Percentiles rank a stretch among this genome's conserved stretches.
Conservation (phyloP, 2,888 invertebrate genomes). For the Scelioninae gen. 1 region DNA sequence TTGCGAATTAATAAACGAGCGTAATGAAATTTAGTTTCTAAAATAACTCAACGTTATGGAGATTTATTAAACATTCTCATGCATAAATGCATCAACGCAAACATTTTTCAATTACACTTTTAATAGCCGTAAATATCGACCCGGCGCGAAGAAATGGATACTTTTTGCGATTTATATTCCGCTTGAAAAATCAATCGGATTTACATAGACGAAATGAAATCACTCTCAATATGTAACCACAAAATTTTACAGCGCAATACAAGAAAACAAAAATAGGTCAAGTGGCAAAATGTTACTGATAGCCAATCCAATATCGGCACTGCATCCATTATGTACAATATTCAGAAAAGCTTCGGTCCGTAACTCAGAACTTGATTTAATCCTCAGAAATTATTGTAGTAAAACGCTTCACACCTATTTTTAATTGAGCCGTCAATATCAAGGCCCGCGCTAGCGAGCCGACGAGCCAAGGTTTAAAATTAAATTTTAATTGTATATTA, state of each 20-base stretch:
- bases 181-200: slow-evolving; percentile 43
- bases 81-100: slow-evolving; percentile 55
- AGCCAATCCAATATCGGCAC: slow-evolving; percentile 20
- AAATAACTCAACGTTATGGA: slow-evolving; percentile 36
- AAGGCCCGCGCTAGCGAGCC: too few relatives aligned
- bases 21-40: slow-evolving; percentile 52
- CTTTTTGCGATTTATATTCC: slow-evolving; percentile 44
- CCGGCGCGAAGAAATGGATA: slow-evolving; percentile 34
- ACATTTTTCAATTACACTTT: slow-evolving; percentile 55
- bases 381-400: slow-evolving; percentile 18
- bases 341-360: slow-evolving; percentile 20
- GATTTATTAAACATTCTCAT: slow-evolving; percentile 58
- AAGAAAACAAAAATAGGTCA: slow-evolving; percentile 56
- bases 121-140: slow-evolving; percentile 54
- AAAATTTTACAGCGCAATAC: slow-evolving; percentile 43
- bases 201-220: slow-evolving; percentile 50
- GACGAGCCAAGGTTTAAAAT: too few relatives aligned
- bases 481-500: too few relatives aligned
- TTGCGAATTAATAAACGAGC: slow-evolving; percentile 49
- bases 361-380: slow-evolving; percentile 23
- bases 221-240: slow-evolving; percentile 18
- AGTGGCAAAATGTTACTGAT: slow-evolving; percentile 32
- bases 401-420: too few relatives aligned
- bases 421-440: too few relatives aligned
- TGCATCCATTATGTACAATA: slow-evolving; percentile 32